phyloP scores from a whole-genome alignment of 1,140 invertebrate genomes.

The Scylla paramamosain region DNA sequence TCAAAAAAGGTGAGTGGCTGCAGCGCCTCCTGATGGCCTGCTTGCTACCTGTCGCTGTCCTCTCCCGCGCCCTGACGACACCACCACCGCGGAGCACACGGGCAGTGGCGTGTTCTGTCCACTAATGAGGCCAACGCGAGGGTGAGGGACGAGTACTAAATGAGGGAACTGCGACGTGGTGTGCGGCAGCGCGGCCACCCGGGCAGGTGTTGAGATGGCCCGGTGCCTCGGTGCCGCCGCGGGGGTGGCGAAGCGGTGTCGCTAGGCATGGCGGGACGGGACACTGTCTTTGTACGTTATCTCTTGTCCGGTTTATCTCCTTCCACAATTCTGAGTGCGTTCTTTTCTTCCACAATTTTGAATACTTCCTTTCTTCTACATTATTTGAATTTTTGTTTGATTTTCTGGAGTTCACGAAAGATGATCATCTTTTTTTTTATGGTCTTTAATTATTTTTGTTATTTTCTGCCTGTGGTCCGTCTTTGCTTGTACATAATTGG shows the following conservation, averaged over 20 bases:
- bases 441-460: too few relatives aligned
- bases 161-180: background rate
- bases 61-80: background rate
- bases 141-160: background rate
- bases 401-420: too few relatives aligned
- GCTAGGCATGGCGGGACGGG: background rate
- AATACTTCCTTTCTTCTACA: background rate
- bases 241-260: background rate
- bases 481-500: too few relatives aligned
- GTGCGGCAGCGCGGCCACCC: background rate
- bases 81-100: background rate
- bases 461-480: too few relatives aligned
- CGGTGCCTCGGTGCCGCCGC: background rate
- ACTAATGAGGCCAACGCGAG: background rate
- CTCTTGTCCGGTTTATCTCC: too few relatives aligned
- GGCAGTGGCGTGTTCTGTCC: background rate
- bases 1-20: background rate
- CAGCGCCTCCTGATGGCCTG: background rate
- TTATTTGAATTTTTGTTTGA: too few relatives aligned
- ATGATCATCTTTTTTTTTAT: too few relatives aligned
- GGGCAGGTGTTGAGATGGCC: background rate
- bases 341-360: too few relatives aligned
- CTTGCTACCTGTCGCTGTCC: background rate
- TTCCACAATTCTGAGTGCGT: too few relatives aligned
- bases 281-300: too few relatives aligned